Evolutionary conservation across 2,797 vertebrate species (phyloP), one percentile per base, ranked within the genome.

Genomic region (Tenualosa ilisha): DNA sequence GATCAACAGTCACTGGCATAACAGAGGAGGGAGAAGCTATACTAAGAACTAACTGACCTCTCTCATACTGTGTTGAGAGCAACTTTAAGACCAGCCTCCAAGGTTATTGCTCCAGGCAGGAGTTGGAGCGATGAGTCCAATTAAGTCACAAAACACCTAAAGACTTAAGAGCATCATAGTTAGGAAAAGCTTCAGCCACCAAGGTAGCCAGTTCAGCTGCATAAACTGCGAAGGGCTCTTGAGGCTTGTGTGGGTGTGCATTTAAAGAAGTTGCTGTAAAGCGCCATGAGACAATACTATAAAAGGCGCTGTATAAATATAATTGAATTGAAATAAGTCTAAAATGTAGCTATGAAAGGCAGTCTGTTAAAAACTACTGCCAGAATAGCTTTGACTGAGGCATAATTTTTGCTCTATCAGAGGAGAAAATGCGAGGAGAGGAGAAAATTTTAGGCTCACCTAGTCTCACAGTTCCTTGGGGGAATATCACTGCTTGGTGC

Each of bases 191-290:
- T 59, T 86, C 86, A 31, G 37, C 56, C 13, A 88, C 79, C 53
- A 82, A 59, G 54, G 49, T 82, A 22, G 68, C 83, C 9, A 86
- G 46, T 20, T 85, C 72, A 37, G 85, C 87, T 81, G 86, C 82
- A 83, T 86, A 83, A 3, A 86, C 75, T 79, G 83, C 46, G 6
- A 88, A 75, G 24, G 85, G 85, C 83, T 88, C 83, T 24, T 86
- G 79, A 5, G 65, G 54, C n/a, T 85, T 86, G 51, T 51, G 22
- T 2, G 72, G 65, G 22, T 13, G n/a, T 51, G 86, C n/a, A n/a
- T n/a, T n/a, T n/a, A n/a, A n/a, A n/a, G n/a, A n/a, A n/a, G n/a
- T n/a, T n/a, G n/a, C n/a, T 31, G 31, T 31, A 31, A 31, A 31
- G 31, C 31, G 1, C 31, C 31, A 31, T 31, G 31, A 31, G 31